A percentile compares a stretch with the other conserved stretches of the same genome.
Evolutionary conservation across 2,113 vertebrate species (phyloP).

Genomic region (Spea bombifrons): DNA sequence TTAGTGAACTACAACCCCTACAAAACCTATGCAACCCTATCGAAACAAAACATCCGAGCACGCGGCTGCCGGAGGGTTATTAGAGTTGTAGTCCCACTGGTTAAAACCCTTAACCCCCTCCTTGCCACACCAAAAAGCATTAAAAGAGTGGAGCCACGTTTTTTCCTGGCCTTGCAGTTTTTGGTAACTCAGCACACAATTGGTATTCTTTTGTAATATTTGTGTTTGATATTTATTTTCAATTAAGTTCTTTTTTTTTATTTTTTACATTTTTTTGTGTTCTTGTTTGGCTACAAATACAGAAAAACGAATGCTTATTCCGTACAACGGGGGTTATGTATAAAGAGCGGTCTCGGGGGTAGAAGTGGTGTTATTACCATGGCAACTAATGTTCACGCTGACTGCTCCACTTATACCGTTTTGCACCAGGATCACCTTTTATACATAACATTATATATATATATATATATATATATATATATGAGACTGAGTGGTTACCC

Average conservation of each 20-base stretch:
- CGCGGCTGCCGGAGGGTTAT: no score
- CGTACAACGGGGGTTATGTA: no score
- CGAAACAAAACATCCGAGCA: no score
- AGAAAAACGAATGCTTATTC: neutral
- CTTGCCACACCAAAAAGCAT: no score
- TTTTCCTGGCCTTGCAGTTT: neutral
- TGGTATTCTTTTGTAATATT: neutral
- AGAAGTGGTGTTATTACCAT: neutral
- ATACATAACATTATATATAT: neutral
- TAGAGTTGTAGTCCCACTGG: no score
- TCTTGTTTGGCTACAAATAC: neutral
- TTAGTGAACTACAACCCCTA: no score
- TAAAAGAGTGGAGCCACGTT: neutral
- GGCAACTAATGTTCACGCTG: neutral
- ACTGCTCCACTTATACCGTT: neutral
- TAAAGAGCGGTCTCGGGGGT: no score
- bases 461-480: neutral
- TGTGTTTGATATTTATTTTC: conserved; percentile 1
- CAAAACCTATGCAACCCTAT: no score
- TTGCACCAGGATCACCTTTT: neutral
- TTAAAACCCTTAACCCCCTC: no score
- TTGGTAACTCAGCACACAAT: neutral
- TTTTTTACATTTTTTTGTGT: neutral
- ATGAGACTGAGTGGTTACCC: neutral
- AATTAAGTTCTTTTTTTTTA: neutral